Percentiles rank a stretch among this genome's conserved stretches.
Conservation (phyloP, 1,140 invertebrate genomes). For the Asbolus verrucosus region DNA sequence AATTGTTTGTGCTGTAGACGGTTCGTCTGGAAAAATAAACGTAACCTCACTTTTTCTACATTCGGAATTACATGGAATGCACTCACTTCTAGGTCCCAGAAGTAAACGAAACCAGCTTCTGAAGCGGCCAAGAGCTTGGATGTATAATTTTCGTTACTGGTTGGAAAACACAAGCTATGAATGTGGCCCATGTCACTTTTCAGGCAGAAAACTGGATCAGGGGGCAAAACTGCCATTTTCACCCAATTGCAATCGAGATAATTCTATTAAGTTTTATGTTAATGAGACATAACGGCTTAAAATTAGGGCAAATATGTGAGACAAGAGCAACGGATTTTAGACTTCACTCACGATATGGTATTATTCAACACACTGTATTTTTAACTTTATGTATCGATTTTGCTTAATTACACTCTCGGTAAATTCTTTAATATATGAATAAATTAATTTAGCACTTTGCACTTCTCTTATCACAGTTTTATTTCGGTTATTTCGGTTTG, state of each 20-base stretch:
- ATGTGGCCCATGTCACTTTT: slow-evolving; percentile 76
- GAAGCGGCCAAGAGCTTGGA: slow-evolving; percentile 77
- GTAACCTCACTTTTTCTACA: slow-evolving; percentile 2
- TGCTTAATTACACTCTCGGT: neutral
- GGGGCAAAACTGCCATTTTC: slow-evolving; percentile 70
- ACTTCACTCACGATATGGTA: too few species aligned
- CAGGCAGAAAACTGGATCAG: slow-evolving; percentile 76
- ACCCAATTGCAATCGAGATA: neutral
- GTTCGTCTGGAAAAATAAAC: slow-evolving; percentile 69
- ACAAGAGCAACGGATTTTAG: too few species aligned
- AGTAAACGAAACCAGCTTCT: slow-evolving; percentile 75
- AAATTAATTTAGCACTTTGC: slow-evolving; percentile 5
- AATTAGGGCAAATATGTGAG: too few species aligned
- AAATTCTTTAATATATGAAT: neutral
- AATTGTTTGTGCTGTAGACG: slow-evolving; percentile 71
- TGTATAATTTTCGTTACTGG: slow-evolving; percentile 66
- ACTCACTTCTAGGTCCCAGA: slow-evolving; percentile 78
- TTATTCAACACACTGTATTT: too few species aligned
- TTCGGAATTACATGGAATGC: neutral
- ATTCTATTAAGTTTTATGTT: neutral
- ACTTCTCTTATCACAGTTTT: neutral
- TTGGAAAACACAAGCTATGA: slow-evolving; percentile 75
- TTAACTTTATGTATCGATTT: too few species aligned
- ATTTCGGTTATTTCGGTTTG: neutral
- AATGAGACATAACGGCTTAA: too few species aligned